Evolutionary conservation across 2,797 vertebrate species (phyloP), one percentile per base, ranked within the genome.

Genomic region (Kryptopterus vitreolus): DNA sequence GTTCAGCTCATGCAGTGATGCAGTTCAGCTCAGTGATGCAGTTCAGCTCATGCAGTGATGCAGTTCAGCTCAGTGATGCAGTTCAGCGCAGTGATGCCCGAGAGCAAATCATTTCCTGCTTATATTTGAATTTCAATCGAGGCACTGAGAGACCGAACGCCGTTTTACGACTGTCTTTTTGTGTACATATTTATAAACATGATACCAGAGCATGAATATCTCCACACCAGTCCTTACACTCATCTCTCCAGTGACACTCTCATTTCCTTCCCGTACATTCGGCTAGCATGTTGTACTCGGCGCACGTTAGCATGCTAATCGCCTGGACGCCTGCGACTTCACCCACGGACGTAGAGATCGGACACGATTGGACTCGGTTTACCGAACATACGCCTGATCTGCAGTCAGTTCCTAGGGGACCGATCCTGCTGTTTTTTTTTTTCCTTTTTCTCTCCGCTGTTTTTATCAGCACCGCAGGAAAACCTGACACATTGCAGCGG

Each of bases 321-420:
- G 46, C n/a, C n/a, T n/a, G n/a, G n/a, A n/a, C n/a, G n/a, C n/a
- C n/a, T n/a, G n/a, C n/a, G n/a, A n/a, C n/a, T n/a, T n/a, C n/a
- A n/a, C n/a, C n/a, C n/a, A n/a, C n/a, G n/a, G n/a, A n/a, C n/a
- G 79, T 79, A 80, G 81, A 77, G 78, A 84, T 84, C 69, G 77
- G 76, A 72, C 81, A 68, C 70, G 82, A 80, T 87, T 74, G 38
- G 62, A 55, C 81, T 77, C 69, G 71, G 79, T 84, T n/a, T 73
- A 76, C 62, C 79, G 78, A 68, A 80, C 57, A 61, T 79, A 81
- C 83, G 82, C 84, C 80, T 84, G 84, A 84, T 78, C 43, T 26
- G 33, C 50, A 86, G 79, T 80, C 79, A 22, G 77, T 73, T 81
- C 50, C 2, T 35, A 68, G 9, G 71, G 53, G 71, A 75, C 72